Base-by-base conservation (phyloP, 1,140 invertebrate species). In the Cyphomyrmex costatus region DNA sequence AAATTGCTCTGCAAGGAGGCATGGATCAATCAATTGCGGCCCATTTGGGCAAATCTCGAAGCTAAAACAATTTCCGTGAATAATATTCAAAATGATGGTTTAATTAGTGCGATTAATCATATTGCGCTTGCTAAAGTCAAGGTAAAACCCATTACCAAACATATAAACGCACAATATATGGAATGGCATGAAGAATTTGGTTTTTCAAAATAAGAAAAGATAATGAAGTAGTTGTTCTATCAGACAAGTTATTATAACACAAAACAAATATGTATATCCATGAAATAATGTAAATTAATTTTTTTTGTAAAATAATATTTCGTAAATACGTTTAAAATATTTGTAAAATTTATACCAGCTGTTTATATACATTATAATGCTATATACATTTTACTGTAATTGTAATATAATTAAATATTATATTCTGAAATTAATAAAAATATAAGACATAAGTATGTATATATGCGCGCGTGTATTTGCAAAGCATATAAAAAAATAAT, bases 1-100 rank as follows among this genome's bases (percentile, higher is more conserved):
- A 97, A 97, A 89, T 93, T 98, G 86, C 96, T 98, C 12, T 98
- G 98, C 92, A 99, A 99, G 95, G 98, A 99, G 96, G 97, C 98
- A 1, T 96, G 96, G 85, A 97, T 98, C 97, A 93, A 93, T 19
- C 94, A 96, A 42, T 92, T 97, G 56, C 93, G 96, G 51, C 95
- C 94, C 7, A 86, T 91, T 66, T 93, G 93, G 88, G 79, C 89
- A 0, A 77, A 51, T 42, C 88, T 94, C n/a, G 92, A 94, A 74
- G 88, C 83, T 21, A 86, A 93, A 73, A 73, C 92, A 74, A 85
- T 92, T 14, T 88, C 86, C 53, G 58, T 91, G 63, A 88, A 85
- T 7, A 76, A 94, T 58, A 80, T 92, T 2, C 63, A 71, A 36
- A 91, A 79, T 24, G 84, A 93, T 46, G 89, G 90, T 70, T 79